Base-by-base conservation (phyloP, 1,140 invertebrate species). In the Chlorops oryzae region DNA sequence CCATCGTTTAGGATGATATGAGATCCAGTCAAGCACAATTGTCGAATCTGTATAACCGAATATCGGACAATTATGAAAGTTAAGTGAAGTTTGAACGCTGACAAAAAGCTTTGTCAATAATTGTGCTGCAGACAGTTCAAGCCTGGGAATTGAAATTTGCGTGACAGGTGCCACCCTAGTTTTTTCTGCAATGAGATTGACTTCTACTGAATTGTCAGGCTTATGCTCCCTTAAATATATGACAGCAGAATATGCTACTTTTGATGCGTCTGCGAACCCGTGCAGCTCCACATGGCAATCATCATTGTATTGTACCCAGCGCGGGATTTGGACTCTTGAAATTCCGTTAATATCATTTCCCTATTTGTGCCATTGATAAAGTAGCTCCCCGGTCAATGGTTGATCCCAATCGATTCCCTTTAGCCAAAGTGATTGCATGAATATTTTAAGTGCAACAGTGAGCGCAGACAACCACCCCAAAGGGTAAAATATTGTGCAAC, bases 191-290 rank as follows among this genome's bases (percentile, higher is more conserved):
- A 57, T 17, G 4, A 59, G 27, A 28, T 12, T 34, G 1, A 43
- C 39, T 18, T 12, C 17, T 5, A 39, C 34, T 3, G 12, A 32
- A 17, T 22, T 20, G 28, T 34, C n/a, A n/a, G n/a, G 21, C 15
- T 45, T 37, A 5, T 21, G 21, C 10, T 21, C 10, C 23, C 66
- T 54, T 3, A 73, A 20, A 57, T 73, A 74, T 13, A 66, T 20
- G 39, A 61, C 59, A 2, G 66, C 61, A 2, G 63, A 62, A 32
- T 69, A 72, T 10, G 66, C 61, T 18, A 47, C 21, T 37, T 58
- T 52, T 2, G 65, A 70, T 0, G 70, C 62, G 50, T 74, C 73
- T 2, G 56, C 49, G 50, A 73, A 75, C 18, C 55, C 62, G 44
- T 65, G 61, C 5, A 63, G 15, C 47, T 62, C 52, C n/a, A n/a